A percentile compares a stretch with the other conserved stretches of the same genome.
Conservation (phyloP, 2,888 invertebrate genomes). For the Trilocha varians region DNA sequence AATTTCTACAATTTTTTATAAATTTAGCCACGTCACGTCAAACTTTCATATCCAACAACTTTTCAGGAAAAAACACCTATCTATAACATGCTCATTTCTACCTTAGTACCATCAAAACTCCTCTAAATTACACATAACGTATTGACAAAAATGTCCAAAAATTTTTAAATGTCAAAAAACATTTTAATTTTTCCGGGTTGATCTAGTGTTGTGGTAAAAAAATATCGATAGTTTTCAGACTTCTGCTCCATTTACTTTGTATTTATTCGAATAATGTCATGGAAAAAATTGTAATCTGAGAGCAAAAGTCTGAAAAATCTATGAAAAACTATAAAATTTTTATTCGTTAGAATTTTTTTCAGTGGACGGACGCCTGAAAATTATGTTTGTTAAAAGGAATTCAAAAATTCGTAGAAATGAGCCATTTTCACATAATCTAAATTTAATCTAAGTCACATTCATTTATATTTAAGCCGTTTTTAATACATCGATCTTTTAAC, state of each 20-base stretch:
- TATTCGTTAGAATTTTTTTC: background rate
- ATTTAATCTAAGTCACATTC: too few species aligned
- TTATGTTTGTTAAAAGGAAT: background rate
- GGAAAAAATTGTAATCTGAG: background rate
- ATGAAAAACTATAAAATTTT: background rate
- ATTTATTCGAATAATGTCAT: background rate
- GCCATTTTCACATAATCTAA: background rate
- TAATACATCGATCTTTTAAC: too few species aligned
- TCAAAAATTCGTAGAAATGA: background rate
- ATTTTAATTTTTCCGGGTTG: too few species aligned
- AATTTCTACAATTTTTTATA: too few species aligned
- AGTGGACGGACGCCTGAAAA: background rate
- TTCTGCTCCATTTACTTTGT: background rate
- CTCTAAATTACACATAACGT: background rate
- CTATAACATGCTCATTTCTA: background rate
- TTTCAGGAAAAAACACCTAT: background rate
- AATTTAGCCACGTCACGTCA: background rate
- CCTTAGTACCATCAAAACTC: background rate
- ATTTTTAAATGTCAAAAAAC: too few species aligned
- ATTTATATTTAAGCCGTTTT: too few species aligned
- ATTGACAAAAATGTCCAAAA: background rate
- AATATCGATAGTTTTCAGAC: background rate
- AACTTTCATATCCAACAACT: background rate
- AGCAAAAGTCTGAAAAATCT: too few species aligned
- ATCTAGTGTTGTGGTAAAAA: too few species aligned